Evolutionary conservation across 2,888 invertebrate species (phyloP).

Genomic region (Theristus sp.): DNA sequence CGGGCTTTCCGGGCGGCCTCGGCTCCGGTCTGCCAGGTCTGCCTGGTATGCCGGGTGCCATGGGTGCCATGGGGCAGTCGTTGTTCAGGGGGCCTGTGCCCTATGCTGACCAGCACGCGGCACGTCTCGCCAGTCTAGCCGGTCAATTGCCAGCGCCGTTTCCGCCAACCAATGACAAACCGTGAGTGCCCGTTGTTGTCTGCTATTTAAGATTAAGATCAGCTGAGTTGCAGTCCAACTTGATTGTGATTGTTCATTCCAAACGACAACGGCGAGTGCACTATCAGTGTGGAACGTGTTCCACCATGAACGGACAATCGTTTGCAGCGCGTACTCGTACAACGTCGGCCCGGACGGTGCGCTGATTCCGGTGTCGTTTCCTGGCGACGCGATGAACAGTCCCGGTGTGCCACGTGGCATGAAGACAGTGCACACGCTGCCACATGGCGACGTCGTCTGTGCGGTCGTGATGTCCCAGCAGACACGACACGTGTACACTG

Average conservation of each 20-base stretch:
- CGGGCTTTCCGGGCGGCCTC: background rate
- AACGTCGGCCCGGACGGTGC: slow-evolving; percentile 48
- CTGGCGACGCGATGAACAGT: slow-evolving; percentile 71
- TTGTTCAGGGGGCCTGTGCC: background rate
- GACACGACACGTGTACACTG: slow-evolving; percentile 84
- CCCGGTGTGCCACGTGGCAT: slow-evolving; percentile 65
- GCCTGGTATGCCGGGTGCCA: background rate
- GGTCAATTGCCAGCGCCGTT: background rate
- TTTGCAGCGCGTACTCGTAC: slow-evolving; percentile 60
- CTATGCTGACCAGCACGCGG: background rate
- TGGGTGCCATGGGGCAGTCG: background rate
- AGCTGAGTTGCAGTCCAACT: no score
- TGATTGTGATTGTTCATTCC: no score
- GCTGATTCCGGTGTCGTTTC: slow-evolving; percentile 67
- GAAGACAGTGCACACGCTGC: background rate
- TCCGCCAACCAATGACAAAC: background rate
- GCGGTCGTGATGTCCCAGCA: slow-evolving; percentile 82
- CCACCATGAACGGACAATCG: no score
- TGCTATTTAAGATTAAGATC: no score
- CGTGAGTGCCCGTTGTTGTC: background rate
- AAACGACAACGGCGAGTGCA: no score
- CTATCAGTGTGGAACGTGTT: no score
- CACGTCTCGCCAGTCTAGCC: background rate
- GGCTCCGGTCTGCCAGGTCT: background rate
- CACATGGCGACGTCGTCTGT: slow-evolving; percentile 56